A percentile compares a stretch with the other conserved stretches of the same genome.
phyloP scores from a whole-genome alignment of 2,888 invertebrate species.

The Andrena bicolor region DNA sequence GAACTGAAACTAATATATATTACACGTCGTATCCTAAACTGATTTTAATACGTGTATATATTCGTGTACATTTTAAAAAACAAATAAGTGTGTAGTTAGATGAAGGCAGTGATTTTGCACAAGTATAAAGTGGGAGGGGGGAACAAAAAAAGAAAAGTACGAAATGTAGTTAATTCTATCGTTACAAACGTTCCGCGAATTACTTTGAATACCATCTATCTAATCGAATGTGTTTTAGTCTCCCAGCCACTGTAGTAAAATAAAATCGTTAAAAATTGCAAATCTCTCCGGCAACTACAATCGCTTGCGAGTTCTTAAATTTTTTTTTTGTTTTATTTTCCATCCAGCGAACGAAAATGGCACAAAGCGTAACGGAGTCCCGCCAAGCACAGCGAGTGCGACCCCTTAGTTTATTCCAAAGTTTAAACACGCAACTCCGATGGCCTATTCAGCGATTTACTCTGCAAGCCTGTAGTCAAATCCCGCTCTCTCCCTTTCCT shows the following conservation, averaged over 20 bases:
- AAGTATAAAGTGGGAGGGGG: conserved; percentile 38
- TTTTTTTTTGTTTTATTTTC: conserved; percentile 40
- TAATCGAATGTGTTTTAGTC: conserved; percentile 35
- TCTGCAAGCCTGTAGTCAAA: conserved; percentile 59
- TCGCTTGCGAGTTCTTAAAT: conserved; percentile 57
- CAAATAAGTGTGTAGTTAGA: conserved; percentile 48
- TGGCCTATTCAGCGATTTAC: conserved; percentile 53
- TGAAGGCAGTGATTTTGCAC: conserved; percentile 68
- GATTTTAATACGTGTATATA: conserved; percentile 29
- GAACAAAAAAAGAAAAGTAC: background rate
- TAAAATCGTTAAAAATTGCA: conserved; percentile 58
- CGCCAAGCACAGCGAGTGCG: conserved; percentile 45
- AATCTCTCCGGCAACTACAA: conserved; percentile 50
- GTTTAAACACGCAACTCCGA: conserved; percentile 60
- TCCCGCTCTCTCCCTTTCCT: conserved; percentile 53
- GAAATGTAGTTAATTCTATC: background rate
- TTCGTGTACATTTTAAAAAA: conserved; percentile 36
- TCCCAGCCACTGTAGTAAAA: conserved; percentile 49
- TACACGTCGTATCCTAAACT: conserved; percentile 43
- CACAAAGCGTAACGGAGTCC: conserved; percentile 75
- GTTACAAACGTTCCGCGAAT: conserved; percentile 19
- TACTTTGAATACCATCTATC: conserved; percentile 37
- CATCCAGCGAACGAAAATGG: conserved; percentile 72
- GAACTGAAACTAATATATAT: conserved; percentile 50
- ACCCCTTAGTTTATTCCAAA: conserved; percentile 50